phyloP scores from a whole-genome alignment of 2,113 vertebrate genomes.

The Plestiodon gilberti region DNA sequence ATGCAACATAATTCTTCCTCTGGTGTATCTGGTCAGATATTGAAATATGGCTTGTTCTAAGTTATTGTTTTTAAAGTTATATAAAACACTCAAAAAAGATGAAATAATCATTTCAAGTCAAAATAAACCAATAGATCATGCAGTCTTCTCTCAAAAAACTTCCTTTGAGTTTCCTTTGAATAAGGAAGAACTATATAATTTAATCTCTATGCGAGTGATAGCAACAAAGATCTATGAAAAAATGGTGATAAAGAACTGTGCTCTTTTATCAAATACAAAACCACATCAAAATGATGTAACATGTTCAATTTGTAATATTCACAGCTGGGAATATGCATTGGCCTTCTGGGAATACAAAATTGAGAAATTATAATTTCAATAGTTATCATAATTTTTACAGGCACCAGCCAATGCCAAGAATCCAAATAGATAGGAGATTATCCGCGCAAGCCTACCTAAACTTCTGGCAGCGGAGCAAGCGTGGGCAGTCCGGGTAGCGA shows the following conservation, averaged over 20 bases:
- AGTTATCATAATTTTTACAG: slow-evolving; percentile 19
- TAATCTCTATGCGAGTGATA: slow-evolving; percentile 2
- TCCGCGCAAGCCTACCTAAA: no score
- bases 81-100: background rate
- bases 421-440: slow-evolving; percentile 30
- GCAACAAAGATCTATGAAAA: background rate
- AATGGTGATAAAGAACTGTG: slow-evolving; percentile 2
- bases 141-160: slow-evolving; percentile 25
- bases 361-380: slow-evolving; percentile 32
- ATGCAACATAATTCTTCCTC: slow-evolving; percentile 61
- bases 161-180: background rate
- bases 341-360: slow-evolving; percentile 31
- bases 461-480: no score
- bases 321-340: slow-evolving; percentile 13
- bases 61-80: slow-evolving; percentile 50
- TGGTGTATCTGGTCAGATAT: slow-evolving; percentile 35
- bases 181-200: slow-evolving; percentile 4
- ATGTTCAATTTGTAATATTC: slow-evolving; percentile 7
- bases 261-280: slow-evolving; percentile 7
- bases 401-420: slow-evolving; percentile 23
- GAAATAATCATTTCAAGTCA: background rate
- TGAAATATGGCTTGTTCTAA: slow-evolving; percentile 42
- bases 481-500: no score
- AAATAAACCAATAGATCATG: slow-evolving; percentile 33
- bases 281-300: slow-evolving; percentile 7